Conservation (phyloP, 2,113 vertebrate genomes). For the Ochotona curzoniae region DNA sequence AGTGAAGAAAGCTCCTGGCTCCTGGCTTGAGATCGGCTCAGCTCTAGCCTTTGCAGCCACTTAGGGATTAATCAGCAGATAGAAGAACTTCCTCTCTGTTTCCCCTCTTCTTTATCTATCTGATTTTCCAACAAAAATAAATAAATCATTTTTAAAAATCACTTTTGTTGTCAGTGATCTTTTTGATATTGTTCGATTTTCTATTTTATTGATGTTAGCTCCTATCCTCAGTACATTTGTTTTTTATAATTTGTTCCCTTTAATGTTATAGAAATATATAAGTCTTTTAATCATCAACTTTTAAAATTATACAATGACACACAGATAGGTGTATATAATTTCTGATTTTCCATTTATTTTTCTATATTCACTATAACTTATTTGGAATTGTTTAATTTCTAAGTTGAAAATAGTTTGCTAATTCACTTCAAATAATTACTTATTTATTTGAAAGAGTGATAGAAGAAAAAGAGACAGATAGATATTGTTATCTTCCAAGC, state of each 20-base stretch:
- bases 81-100: no score
- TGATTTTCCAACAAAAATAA: no score
- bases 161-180: background rate
- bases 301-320: background rate
- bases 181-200: background rate
- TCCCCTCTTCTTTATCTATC: no score
- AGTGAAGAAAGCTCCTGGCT: no score
- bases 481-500: no score
- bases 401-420: background rate
- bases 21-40: no score
- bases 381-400: background rate
- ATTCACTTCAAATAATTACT: no score
- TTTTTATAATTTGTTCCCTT: background rate
- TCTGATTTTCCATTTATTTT: background rate
- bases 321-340: background rate
- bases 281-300: background rate
- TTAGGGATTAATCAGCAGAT: no score
- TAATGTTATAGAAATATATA: background rate
- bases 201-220: background rate
- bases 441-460: no score
- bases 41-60: no score
- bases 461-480: no score
- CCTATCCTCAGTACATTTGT: background rate
- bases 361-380: background rate
- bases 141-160: no score